These are phyloP conservation scores for Chaunax sp. DNA, from an alignment of 2,797 vertebrate species.

Conservation along the genomic window DNA sequence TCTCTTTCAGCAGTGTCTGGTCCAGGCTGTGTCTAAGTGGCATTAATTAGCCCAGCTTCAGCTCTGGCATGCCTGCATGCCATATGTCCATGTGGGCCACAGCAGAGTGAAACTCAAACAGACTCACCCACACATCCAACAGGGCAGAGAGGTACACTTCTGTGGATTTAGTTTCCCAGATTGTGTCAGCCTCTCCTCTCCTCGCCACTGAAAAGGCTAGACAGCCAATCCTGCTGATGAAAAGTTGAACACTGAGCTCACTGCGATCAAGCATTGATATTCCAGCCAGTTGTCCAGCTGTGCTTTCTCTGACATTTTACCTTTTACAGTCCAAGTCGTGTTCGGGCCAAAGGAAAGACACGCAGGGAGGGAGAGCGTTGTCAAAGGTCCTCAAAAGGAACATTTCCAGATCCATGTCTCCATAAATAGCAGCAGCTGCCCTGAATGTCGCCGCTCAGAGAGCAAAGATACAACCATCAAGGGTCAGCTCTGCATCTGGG, in stretches of 20 bases:
- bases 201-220: constrained; percentile 8
- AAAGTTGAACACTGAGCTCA: constrained; percentile 14
- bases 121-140: constrained; percentile 33
- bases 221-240: constrained; percentile 29
- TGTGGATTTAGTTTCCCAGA: constrained; percentile 42
- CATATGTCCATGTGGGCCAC: constrained; percentile 45
- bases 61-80: constrained; percentile 31
- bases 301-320: constrained; percentile 8
- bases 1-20: constrained; percentile 16
- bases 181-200: constrained; percentile 8
- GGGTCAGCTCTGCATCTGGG: constrained; percentile 15
- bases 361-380: constrained; percentile 18
- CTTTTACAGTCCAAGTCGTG: constrained; percentile 9
- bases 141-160: constrained; percentile 21
- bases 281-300: constrained; percentile 3
- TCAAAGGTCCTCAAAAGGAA: constrained; percentile 39
- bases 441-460: constrained; percentile 41
- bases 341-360: constrained; percentile 16
- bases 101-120: constrained; percentile 39
- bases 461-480: constrained; percentile 8
- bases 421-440: constrained; percentile 64
- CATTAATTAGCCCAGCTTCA: constrained; percentile 46
- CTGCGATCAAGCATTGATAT: constrained; percentile 1
- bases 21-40: constrained; percentile 19
- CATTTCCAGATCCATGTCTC: constrained; percentile 39